These are phyloP conservation scores for Cotesia chilonis DNA, from an alignment of 1,140 invertebrate genomes.

Conservation along the genomic window DNA sequence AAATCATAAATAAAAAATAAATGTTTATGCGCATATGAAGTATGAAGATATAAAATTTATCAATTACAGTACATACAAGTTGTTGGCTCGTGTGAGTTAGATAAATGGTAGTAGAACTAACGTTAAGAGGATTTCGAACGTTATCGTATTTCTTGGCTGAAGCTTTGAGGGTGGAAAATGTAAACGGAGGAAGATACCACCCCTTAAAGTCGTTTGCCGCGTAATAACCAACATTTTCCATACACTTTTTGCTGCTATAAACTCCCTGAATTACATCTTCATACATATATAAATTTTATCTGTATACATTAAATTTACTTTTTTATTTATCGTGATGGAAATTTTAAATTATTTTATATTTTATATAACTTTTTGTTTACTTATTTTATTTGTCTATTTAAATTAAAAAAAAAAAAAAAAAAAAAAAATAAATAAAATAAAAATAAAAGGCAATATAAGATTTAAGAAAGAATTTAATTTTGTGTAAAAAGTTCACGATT, in stretches of 20 bases:
- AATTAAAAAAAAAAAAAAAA: too few relatives aligned
- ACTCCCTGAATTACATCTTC: background rate
- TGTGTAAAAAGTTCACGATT: background rate
- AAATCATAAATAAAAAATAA: slow-evolving; percentile 7
- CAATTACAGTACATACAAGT: too few relatives aligned
- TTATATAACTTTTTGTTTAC: too few relatives aligned
- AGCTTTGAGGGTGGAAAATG: slow-evolving; percentile 5
- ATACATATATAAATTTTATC: too few relatives aligned
- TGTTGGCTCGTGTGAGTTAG: slow-evolving; percentile 27
- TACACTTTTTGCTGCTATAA: slow-evolving; percentile 22
- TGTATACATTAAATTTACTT: too few relatives aligned
- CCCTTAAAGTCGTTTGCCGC: slow-evolving; percentile 16
- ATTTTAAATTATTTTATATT: too few relatives aligned
- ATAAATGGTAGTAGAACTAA: slow-evolving; percentile 31
- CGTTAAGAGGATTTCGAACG: slow-evolving; percentile 42
- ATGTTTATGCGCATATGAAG: slow-evolving; percentile 14
- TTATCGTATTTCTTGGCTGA: slow-evolving; percentile 42
- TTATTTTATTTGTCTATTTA: too few relatives aligned
- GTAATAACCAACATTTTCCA: slow-evolving; percentile 21
- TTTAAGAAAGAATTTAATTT: too few relatives aligned
- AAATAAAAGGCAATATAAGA: too few relatives aligned
- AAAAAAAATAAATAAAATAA: too few relatives aligned
- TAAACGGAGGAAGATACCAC: slow-evolving; percentile 2
- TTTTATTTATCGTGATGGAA: too few relatives aligned
- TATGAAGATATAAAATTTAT: too few relatives aligned